Evolutionary conservation across 2,797 vertebrate species (phyloP), one percentile per base, ranked within the genome.

Genomic region (Graptemys geographica): DNA sequence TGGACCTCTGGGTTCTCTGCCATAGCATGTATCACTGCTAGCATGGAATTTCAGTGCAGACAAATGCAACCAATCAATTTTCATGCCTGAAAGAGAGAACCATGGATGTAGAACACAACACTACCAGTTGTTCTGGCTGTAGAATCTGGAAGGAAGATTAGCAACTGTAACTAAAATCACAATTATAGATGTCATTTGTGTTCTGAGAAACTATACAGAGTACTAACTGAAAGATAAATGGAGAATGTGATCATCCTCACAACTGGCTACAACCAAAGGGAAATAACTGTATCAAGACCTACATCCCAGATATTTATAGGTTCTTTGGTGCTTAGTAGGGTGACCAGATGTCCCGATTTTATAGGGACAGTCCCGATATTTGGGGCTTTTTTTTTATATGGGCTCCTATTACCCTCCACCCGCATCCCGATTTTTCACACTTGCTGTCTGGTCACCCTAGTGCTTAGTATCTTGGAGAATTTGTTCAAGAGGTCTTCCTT

Each of bases 11-110:
- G 49, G 47, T 59, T 93, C 79, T 92, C 31, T 10, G n/a, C 23
- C 18, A n/a, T 33, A 52, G 86, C 65, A 74, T 41, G 82, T 86
- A 53, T 62, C 79, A 31, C 49, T 86, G 44, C 53, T 94, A 81
- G 25, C 1, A 1, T 3, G 76, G 53, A 88, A 89, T 89, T 93
- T 88, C 65, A 76, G 33, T 80, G 52, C 51, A 53, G 56, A 16
- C 51, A 65, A 65, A 44, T 1, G 0, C 1, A 1, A 44, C 31
- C 21, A 69, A 15, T 44, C 5, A 1, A 1, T 65, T 92, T 96
- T 57, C n/a, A n/a, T 31, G 19, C 33, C n/a, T 90, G 28, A 78
- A 83, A 57, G 15, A 69, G 19, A n/a, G 52, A 81, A 74, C 51
- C 57, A 49, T 74, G 92, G 41, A 47, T 62, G 31, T 27, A 83